Evolutionary conservation across 2,888 invertebrate genomes (phyloP).

Genomic region (Mallateleia sp.): DNA sequence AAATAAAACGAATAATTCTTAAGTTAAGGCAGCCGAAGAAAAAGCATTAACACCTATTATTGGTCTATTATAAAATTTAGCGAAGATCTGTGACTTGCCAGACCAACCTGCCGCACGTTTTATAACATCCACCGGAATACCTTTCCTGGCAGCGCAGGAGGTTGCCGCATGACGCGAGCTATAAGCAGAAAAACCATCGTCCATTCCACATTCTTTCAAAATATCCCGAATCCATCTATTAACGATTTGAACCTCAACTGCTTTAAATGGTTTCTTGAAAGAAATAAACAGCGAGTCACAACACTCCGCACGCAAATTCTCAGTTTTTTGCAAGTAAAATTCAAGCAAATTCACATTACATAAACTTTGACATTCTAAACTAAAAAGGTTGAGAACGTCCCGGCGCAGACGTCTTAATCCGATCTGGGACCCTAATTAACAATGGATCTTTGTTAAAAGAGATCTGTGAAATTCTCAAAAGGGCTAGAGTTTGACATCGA

Average conservation of each 20-base stretch:
- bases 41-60: background rate
- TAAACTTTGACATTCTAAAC: constrained; percentile 23
- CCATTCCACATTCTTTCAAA: constrained; percentile 12
- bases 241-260: too few relatives aligned
- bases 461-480: constrained; percentile 68
- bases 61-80: constrained; percentile 8
- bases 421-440: constrained; percentile 51
- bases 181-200: constrained; percentile 12
- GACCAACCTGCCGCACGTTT: background rate
- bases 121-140: constrained; percentile 20
- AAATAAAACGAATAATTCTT: too few relatives aligned
- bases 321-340: constrained; percentile 31
- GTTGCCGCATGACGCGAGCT: constrained; percentile 48
- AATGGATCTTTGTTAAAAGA: constrained; percentile 4
- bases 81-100: constrained; percentile 9
- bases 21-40: background rate
- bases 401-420: constrained; percentile 16
- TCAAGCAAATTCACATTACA: constrained; percentile 31
- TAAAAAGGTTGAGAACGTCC: constrained; percentile 50
- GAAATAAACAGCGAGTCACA: constrained; percentile 45
- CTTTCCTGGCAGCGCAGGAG: constrained; percentile 50
- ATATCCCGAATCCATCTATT: too few relatives aligned
- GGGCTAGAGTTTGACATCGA: too few relatives aligned
- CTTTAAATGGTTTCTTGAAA: too few relatives aligned
- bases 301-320: background rate